These are phyloP conservation scores for Saturnia pavonia DNA, from an alignment of 2,888 invertebrate species.

Conservation along the genomic window DNA sequence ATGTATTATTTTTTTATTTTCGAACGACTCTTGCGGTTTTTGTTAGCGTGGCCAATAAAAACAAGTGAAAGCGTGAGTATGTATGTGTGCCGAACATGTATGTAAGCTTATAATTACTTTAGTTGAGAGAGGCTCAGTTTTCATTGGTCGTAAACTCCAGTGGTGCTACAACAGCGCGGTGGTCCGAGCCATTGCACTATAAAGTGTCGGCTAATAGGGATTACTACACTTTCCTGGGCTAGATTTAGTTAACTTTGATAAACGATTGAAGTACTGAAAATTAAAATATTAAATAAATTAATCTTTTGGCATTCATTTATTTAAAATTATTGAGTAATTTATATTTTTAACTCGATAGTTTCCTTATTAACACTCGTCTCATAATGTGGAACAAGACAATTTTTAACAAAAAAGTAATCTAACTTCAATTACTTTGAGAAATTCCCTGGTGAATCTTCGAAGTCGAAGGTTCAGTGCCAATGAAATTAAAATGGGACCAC, in stretches of 20 bases:
- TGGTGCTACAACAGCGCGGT: slow-evolving; percentile 61
- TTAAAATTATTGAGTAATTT: not conserved
- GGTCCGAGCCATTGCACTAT: slow-evolving; percentile 68
- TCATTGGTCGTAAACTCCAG: slow-evolving; percentile 76
- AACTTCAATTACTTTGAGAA: no score
- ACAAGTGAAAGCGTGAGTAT: slow-evolving; percentile 28
- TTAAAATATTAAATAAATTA: not conserved
- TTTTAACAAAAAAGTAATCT: no score
- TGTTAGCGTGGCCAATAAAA: slow-evolving; percentile 9
- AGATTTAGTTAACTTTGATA: slow-evolving; percentile 58
- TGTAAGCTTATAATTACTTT: slow-evolving; percentile 75
- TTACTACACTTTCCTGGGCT: slow-evolving; percentile 64
- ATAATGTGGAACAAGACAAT: no score
- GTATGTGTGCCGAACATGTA: slow-evolving; percentile 53
- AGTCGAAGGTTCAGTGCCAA: no score
- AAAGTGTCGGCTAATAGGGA: slow-evolving; percentile 75
- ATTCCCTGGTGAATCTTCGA: no score
- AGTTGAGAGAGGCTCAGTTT: slow-evolving; percentile 65
- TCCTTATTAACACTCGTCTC: no score
- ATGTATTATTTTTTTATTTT: not conserved
- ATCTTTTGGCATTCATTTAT: not conserved
- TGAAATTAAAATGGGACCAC: no score
- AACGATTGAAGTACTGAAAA: slow-evolving; percentile 20
- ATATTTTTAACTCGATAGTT: no score
- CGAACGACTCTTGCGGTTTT: not conserved